A percentile compares a stretch with the other conserved stretches of the same genome.
Conservation (phyloP, 2,113 vertebrate genomes). For the Loxodonta africana region DNA sequence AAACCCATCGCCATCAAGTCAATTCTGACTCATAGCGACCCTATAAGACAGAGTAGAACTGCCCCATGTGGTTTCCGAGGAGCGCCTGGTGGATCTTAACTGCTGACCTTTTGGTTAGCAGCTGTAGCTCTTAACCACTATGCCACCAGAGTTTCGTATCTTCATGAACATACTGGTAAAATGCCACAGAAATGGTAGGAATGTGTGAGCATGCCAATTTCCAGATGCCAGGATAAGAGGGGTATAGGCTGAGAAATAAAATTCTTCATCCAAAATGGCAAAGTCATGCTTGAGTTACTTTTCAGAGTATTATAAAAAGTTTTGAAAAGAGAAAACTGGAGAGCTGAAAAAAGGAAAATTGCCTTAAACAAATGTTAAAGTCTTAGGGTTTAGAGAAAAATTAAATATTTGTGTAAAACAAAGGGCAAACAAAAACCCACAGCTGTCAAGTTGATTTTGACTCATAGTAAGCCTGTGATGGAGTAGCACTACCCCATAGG, state of each 20-base stretch:
- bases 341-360: neutral
- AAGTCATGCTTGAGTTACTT: neutral
- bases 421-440: neutral
- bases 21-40: no score
- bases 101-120: no score
- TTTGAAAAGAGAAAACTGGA: slow-evolving; percentile 20
- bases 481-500: no score
- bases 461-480: no score
- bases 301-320: neutral
- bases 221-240: neutral
- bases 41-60: no score
- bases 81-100: no score
- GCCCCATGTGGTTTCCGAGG: no score
- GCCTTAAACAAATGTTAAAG: neutral
- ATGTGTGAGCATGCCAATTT: neutral
- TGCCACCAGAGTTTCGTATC: neutral
- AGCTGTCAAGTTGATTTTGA: no score
- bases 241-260: neutral
- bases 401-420: neutral
- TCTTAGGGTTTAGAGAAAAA: neutral
- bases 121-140: no score
- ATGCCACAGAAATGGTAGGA: slow-evolving; percentile 8
- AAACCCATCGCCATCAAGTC: no score
- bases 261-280: slow-evolving; percentile 44
- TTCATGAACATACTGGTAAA: slow-evolving; percentile 8